These are phyloP conservation scores for Pandion haliaetus DNA, from an alignment of 2,113 vertebrate species.

Conservation along the genomic window DNA sequence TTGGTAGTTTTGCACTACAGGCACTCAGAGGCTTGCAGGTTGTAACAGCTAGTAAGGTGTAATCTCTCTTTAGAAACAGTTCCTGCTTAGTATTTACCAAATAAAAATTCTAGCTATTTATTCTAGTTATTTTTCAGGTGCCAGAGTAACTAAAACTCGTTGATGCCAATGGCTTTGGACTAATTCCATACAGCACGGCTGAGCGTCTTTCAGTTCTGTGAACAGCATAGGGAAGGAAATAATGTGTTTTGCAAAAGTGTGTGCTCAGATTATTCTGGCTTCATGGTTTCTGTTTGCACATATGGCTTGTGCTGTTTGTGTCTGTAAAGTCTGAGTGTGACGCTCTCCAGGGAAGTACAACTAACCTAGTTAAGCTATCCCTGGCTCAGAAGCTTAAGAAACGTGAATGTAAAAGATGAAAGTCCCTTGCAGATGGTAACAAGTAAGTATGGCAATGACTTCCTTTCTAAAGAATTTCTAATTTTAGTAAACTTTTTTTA, in stretches of 20 bases:
- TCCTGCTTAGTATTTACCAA: background rate
- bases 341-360: background rate
- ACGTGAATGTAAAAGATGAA: background rate
- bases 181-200: background rate
- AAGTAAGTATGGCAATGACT: fast-evolving
- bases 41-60: background rate
- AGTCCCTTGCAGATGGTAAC: background rate
- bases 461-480: background rate
- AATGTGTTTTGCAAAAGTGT: fast-evolving
- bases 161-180: background rate
- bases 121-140: background rate
- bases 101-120: background rate
- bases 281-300: background rate
- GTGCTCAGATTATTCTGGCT: background rate
- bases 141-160: fast-evolving
- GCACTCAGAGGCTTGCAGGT: background rate
- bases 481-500: background rate
- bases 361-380: background rate
- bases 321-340: background rate
- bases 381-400: background rate
- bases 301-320: background rate
- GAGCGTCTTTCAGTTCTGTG: background rate
- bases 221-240: background rate
- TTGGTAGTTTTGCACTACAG: background rate
- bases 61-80: background rate